Conservation (phyloP, 2,888 invertebrate genomes). For the Hemaris fuciformis region DNA sequence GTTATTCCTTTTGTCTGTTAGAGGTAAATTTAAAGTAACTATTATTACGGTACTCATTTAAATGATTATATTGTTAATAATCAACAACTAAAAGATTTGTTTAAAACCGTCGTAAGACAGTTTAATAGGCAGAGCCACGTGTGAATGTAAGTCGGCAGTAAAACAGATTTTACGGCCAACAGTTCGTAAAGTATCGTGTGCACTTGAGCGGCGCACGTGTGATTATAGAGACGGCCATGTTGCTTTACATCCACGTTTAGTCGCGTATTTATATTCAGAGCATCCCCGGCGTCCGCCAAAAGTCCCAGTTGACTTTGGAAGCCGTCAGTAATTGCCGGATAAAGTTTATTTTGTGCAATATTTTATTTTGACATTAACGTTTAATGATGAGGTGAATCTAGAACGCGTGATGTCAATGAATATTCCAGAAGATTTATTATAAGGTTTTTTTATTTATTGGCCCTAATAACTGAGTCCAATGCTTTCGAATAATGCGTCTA, state of each 20-base stretch:
- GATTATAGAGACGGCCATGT: neutral
- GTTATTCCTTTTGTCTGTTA: no score
- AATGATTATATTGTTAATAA: neutral
- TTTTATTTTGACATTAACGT: slow-evolving; percentile 17
- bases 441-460: slow-evolving; percentile 31
- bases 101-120: neutral
- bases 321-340: slow-evolving; percentile 3
- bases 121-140: neutral
- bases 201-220: neutral
- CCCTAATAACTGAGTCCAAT: neutral
- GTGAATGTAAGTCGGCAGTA: neutral
- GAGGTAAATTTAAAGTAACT: no score
- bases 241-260: slow-evolving; percentile 1
- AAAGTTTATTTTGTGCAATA: slow-evolving; percentile 10
- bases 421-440: neutral
- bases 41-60: no score
- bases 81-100: neutral
- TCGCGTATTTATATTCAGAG: slow-evolving; percentile 9
- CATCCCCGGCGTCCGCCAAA: slow-evolving; percentile 15
- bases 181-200: neutral
- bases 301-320: slow-evolving; percentile 21
- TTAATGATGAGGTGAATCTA: slow-evolving; percentile 18
- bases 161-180: slow-evolving; percentile 3
- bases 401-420: neutral
- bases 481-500: neutral